Evolutionary conservation across 1,140 invertebrate genomes (phyloP), one percentile per base, ranked within the genome.

Genomic region (Telenomus remus): DNA sequence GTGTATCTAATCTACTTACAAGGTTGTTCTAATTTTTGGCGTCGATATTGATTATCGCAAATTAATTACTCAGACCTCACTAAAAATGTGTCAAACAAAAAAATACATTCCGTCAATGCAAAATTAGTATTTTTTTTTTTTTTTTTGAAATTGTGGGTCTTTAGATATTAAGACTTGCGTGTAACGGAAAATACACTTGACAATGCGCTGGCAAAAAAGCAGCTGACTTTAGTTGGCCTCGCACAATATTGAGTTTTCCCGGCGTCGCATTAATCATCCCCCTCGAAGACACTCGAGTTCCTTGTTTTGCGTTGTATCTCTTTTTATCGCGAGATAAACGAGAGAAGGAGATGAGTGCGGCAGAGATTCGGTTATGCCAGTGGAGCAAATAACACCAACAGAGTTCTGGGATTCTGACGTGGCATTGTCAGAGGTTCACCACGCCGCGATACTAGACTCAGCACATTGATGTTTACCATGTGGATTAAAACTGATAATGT

Each of bases 401-500:
- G 68, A 65, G 50, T 72, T 75, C 72, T 47, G 64, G 66, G 65
- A 76, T 76, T 76, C 78, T 76, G 78, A 79, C 74, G 68, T 79
- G 69, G 78, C 78, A 79, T 76, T 76, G 66, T 76, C 59, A 64
- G 70, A 74, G 66, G 70, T 70, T 74, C 65, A 71, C 69, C 51
- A 55, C 77, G 65, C 72, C 68, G 68, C 65, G 73, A 50, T 57
- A 55, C 71, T 59, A 71, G 70, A 73, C 78, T 79, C 78, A 79
- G 78, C 78, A 79, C 78, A 80, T 80, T 80, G 63, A 66, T 75
- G 75, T 80, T 59, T 80, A 65, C 75, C 64, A 51, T 72, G 50
- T 54, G 71, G 78, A 76, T 80, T 80, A 75, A 54, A 70, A 64
- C 71, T 77, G 75, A 79, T 75, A 77, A 79, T 80, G 74, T 80